Conservation (phyloP, 1,140 invertebrate species). For the Asbolus verrucosus region DNA sequence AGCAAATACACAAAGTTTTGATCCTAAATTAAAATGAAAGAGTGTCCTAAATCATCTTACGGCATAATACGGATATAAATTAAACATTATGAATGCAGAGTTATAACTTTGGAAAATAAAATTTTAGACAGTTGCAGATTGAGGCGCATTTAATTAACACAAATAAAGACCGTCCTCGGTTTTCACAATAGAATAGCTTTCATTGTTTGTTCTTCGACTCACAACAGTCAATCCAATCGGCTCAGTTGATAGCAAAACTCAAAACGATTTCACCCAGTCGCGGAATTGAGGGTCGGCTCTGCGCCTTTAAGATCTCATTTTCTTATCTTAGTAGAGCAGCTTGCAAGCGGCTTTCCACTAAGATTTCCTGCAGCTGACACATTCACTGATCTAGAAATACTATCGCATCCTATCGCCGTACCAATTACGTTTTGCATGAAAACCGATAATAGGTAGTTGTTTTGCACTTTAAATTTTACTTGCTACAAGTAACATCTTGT, state of each 20-base stretch:
- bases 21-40: neutral
- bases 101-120: no score
- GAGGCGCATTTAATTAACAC: neutral
- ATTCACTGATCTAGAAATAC: conserved; percentile 39
- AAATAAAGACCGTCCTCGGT: neutral
- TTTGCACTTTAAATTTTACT: no score
- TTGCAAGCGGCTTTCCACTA: conserved; percentile 36
- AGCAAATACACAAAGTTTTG: no score
- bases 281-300: conserved; percentile 27
- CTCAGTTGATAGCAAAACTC: conserved; percentile 21
- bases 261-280: conserved; percentile 15
- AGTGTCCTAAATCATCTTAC: conserved; percentile 6
- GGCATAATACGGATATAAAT: neutral
- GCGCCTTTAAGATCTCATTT: conserved; percentile 30
- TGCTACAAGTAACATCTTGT: no score
- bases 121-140: no score
- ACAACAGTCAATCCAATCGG: conserved; percentile 33
- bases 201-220: conserved; percentile 18
- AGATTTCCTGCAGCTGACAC: conserved; percentile 45
- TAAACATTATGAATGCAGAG: neutral
- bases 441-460: neutral
- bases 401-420: conserved; percentile 33
- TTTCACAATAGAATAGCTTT: conserved; percentile 24
- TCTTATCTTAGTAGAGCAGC: conserved; percentile 36
- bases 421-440: conserved; percentile 33